Evolutionary conservation across 2,113 vertebrate genomes (phyloP).

Genomic region (Alligator mississippiensis): DNA sequence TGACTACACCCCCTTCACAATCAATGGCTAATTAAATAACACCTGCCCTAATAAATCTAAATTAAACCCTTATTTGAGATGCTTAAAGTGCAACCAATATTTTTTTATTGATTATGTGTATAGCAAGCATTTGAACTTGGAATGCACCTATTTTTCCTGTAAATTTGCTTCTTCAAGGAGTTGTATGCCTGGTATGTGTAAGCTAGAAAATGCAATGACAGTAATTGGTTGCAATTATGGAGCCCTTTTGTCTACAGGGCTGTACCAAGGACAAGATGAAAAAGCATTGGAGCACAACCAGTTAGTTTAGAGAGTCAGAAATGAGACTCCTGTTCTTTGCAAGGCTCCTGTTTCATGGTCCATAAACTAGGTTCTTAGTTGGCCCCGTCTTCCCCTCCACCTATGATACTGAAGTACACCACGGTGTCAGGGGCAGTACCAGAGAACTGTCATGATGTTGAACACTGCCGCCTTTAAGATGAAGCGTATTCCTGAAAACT

Average conservation of each 20-base stretch:
- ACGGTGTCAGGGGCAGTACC: background rate
- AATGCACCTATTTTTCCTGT: background rate
- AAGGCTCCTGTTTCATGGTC: background rate
- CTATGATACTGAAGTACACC: too few species aligned
- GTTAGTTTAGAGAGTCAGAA: background rate
- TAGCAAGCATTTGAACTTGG: background rate
- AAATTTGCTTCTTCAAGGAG: background rate
- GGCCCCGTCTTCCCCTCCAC: background rate
- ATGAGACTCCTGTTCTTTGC: background rate
- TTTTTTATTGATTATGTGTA: background rate
- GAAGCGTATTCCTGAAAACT: background rate
- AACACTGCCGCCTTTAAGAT: fast-evolving
- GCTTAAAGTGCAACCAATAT: background rate
- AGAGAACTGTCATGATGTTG: background rate
- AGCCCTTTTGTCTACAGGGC: background rate
- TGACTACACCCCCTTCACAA: constrained; percentile 12
- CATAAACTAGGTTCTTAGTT: background rate
- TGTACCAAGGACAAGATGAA: background rate
- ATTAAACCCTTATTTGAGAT: constrained; percentile 13
- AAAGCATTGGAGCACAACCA: background rate
- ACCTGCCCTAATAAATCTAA: background rate
- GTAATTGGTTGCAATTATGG: background rate
- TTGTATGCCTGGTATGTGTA: background rate
- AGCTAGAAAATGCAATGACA: background rate
- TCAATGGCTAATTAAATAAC: constrained; percentile 58